Conservation (phyloP, 2,888 invertebrate genomes). For the Mechanitis messenoides region DNA sequence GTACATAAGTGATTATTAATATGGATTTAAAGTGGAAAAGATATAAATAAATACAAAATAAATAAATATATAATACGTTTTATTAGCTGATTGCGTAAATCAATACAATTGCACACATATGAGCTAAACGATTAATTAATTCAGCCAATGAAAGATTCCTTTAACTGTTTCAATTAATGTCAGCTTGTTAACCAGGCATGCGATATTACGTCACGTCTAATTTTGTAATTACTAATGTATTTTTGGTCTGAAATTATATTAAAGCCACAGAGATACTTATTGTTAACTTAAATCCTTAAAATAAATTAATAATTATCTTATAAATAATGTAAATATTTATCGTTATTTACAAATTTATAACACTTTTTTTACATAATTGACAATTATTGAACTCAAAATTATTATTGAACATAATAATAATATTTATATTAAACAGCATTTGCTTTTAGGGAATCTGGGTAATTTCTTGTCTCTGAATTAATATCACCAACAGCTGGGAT, state of each 20-base stretch:
- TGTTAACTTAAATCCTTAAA: background rate
- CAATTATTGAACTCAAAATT: no score
- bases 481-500: background rate
- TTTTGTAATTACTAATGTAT: constrained; percentile 15
- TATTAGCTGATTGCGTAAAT: constrained; percentile 17
- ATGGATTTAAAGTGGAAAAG: no score
- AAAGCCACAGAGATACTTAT: constrained; percentile 9
- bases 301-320: background rate
- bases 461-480: background rate
- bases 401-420: background rate
- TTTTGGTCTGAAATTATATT: constrained; percentile 7
- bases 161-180: constrained; percentile 29
- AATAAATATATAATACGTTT: background rate
- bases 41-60: background rate
- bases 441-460: no score
- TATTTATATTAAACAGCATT: background rate
- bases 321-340: background rate
- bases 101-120: constrained; percentile 22
- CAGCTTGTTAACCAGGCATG: constrained; percentile 21
- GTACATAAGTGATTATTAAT: no score
- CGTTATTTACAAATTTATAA: no score
- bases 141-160: constrained; percentile 31
- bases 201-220: constrained; percentile 25
- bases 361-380: no score
- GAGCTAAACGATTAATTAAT: constrained; percentile 32